Evolutionary conservation across 23 tunicate species (phyloP), one percentile per base, ranked within the genome.

Genomic region (Clavelina lepadiformis): DNA sequence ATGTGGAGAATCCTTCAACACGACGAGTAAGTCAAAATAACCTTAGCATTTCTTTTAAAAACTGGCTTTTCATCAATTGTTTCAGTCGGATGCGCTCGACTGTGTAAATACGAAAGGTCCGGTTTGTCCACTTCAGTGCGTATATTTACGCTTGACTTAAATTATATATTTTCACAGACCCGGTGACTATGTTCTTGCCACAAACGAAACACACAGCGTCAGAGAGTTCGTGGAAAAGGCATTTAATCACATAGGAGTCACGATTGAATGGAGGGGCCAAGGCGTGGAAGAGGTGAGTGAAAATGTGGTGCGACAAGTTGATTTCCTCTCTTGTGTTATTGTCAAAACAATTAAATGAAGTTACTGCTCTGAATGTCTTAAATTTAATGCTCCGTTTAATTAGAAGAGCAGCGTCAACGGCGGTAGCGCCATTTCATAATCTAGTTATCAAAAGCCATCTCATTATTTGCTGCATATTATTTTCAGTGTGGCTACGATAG

Each of bases 1-100:
- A 91, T 91, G 98, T 91, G 74, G 76, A 56, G 77, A 70, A 91
- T 91, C 77, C 46, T 91, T 65, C 98, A 78, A 45, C 86, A 79
- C 24, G 95, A 86, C 45, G 83, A 65, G 95, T 86, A 56, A 72
- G 95, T 72, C n/a, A 13, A 44, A 13, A 13, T 13, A 44, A 44
- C 18, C 18, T 44, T 44, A 44, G 18, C 13, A 13, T 44, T 44
- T 13, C 13, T 44, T 18, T 18, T 44, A 44, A 44, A 44, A 44
- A 44, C 13, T 44, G 13, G 50, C n/a, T n/a, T n/a, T n/a, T n/a
- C n/a, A n/a, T n/a, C n/a, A 11, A n/a, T 54, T 22, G n/a, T 54
- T 22, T 8, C n/a, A 54, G 7, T n/a, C 21, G 15, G 7, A 54
- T 41, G 13, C 49, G 49, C 11, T 41, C 49, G 49, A 41, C 49